These are phyloP conservation scores for Sphaeramia orbicularis DNA, from an alignment of 2,797 vertebrate species.

Conservation along the genomic window DNA sequence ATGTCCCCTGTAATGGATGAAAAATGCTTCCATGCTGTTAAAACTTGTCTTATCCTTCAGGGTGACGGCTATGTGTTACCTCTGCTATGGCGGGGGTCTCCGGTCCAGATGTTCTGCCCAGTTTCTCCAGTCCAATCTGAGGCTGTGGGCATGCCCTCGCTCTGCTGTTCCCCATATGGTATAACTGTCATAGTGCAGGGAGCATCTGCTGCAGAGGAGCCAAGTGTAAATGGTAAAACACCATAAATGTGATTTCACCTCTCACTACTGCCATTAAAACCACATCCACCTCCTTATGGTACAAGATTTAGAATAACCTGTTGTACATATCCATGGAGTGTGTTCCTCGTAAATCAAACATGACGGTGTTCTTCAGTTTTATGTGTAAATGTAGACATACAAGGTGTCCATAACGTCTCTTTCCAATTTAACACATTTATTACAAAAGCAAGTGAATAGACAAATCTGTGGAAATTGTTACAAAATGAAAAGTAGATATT, in stretches of 20 bases:
- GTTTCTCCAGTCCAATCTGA: conserved; percentile 18
- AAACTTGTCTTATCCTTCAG: conserved; percentile 42
- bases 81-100: conserved; percentile 72
- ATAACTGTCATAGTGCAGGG: conserved; percentile 56
- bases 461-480: too few relatives aligned
- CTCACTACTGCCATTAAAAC: neutral
- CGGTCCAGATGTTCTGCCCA: conserved; percentile 67
- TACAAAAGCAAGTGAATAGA: too few relatives aligned
- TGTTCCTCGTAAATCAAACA: too few relatives aligned
- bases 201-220: conserved; percentile 19
- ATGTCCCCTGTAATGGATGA: neutral
- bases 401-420: too few relatives aligned
- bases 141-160: conserved; percentile 3
- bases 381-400: too few relatives aligned
- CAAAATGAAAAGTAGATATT: too few relatives aligned
- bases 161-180: conserved; percentile 67
- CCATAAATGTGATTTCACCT: neutral
- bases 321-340: too few relatives aligned
- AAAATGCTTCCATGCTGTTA: neutral
- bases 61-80: conserved; percentile 59
- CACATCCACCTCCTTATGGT: too few relatives aligned
- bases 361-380: too few relatives aligned
- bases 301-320: too few relatives aligned
- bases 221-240: conserved; percentile 64
- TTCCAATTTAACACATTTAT: too few relatives aligned